Evolutionary conservation across 2,888 invertebrate genomes (phyloP).

Genomic region (Phlogophora meticulosa): DNA sequence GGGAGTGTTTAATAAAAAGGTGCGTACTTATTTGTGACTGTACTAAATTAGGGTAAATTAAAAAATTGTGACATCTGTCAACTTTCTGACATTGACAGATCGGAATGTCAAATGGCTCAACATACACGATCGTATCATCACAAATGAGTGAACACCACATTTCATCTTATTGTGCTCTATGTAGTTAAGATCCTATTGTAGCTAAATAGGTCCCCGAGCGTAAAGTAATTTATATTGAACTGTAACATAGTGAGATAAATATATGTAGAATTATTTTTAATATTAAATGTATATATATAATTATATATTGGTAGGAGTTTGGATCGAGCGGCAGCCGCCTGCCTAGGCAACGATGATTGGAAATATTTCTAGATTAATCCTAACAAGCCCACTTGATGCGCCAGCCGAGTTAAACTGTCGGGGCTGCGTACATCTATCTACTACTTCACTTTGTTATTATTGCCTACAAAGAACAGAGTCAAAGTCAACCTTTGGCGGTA

Average conservation of each 20-base stretch:
- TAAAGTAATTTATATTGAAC: conserved; percentile 71
- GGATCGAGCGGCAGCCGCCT: conserved; percentile 38
- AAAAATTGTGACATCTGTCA: conserved; percentile 21
- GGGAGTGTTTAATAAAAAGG: conserved; percentile 48
- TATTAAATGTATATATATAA: conserved; percentile 59
- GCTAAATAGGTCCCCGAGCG: conserved; percentile 79
- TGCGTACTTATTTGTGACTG: conserved; percentile 64
- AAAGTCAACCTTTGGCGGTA: background rate
- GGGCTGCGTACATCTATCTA: conserved; percentile 9
- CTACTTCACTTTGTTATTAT: conserved; percentile 25
- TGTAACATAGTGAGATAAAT: conserved; percentile 76
- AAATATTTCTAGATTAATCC: conserved; percentile 44
- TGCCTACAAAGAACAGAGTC: conserved; percentile 9
- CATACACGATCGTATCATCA: conserved; percentile 50
- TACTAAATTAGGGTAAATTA: conserved; percentile 43
- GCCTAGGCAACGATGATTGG: conserved; percentile 37
- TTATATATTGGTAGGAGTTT: conserved; percentile 39
- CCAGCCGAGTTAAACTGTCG: conserved; percentile 31
- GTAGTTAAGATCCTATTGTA: conserved; percentile 66
- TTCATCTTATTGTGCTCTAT: conserved; percentile 61
- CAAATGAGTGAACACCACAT: conserved; percentile 57
- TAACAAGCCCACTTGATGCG: conserved; percentile 48
- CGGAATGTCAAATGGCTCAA: conserved; percentile 25
- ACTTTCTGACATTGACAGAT: conserved; percentile 32
- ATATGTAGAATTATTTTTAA: conserved; percentile 75